Percentiles rank a stretch among this genome's conserved stretches.
Evolutionary conservation across 2,888 invertebrate genomes (phyloP).

Genomic region (Agonum fuliginosum): DNA sequence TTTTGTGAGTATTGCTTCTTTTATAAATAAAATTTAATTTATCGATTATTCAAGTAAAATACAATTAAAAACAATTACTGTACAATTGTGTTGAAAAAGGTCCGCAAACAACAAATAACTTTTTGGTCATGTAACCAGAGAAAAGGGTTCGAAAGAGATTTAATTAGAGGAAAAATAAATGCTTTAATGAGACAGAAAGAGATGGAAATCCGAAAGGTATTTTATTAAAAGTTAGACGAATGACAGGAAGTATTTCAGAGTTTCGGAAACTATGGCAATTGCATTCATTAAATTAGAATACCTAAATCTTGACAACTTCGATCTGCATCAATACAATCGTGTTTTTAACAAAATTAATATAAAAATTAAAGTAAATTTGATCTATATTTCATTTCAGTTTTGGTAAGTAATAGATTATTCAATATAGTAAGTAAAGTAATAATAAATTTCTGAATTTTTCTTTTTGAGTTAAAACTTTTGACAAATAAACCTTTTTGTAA

Average conservation of each 20-base stretch:
- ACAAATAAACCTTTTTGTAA: too few species aligned
- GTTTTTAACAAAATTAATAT: too few species aligned
- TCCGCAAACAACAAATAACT: not conserved
- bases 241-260: not conserved
- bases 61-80: not conserved
- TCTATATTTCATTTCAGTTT: too few species aligned
- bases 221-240: slow-evolving; percentile 19
- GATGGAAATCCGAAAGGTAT: not conserved
- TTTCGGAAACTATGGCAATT: not conserved
- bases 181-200: not conserved
- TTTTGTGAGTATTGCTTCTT: too few species aligned
- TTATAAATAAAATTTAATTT: too few species aligned
- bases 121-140: not conserved
- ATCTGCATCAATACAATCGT: too few species aligned
- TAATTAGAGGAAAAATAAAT: slow-evolving; percentile 9
- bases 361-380: too few species aligned
- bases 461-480: too few species aligned
- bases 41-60: too few species aligned
- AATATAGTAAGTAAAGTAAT: too few species aligned
- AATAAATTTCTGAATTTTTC: too few species aligned
- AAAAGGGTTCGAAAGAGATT: slow-evolving; percentile 2
- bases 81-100: not conserved
- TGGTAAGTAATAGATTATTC: too few species aligned
- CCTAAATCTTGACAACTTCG: not conserved
- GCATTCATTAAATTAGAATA: not conserved